phyloP scores from a whole-genome alignment of 2,888 invertebrate genomes.

The Brachylomia viminalis region DNA sequence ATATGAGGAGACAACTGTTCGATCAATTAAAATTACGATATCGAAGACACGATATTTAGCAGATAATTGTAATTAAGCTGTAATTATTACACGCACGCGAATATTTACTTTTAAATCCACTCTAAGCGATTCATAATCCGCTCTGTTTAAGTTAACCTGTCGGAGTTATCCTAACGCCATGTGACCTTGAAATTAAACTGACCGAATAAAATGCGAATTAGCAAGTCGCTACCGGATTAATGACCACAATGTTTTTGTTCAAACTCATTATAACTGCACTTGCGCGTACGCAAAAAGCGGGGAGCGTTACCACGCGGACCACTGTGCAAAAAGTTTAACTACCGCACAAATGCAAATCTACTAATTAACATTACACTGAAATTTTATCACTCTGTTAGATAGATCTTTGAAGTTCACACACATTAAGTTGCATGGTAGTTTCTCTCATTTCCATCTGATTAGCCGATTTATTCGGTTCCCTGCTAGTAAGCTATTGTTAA shows the following conservation, averaged over 20 bases:
- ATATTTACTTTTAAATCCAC: constrained; percentile 33
- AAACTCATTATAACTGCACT: constrained; percentile 62
- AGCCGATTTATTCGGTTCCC: constrained; percentile 72
- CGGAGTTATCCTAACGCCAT: constrained; percentile 32
- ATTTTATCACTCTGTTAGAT: constrained; percentile 56
- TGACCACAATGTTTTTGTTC: constrained; percentile 39
- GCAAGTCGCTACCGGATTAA: constrained; percentile 54
- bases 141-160: constrained; percentile 50
- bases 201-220: constrained; percentile 66
- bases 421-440: constrained; percentile 63
- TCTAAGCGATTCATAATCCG: constrained; percentile 15
- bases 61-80: constrained; percentile 55
- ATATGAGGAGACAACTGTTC: constrained; percentile 35
- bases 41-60: constrained; percentile 49
- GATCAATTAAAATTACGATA: constrained; percentile 57
- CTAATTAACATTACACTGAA: constrained; percentile 56
- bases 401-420: constrained; percentile 67
- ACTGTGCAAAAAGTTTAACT: constrained; percentile 63
- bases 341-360: constrained; percentile 62
- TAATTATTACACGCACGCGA: constrained; percentile 42
- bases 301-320: constrained; percentile 49
- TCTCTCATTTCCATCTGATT: constrained; percentile 71
- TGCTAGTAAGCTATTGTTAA: constrained; percentile 82
- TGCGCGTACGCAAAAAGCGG: constrained; percentile 46
- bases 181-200: constrained; percentile 59